phyloP scores from a whole-genome alignment of 2,888 invertebrate species.

The Deilephila porcellus region DNA sequence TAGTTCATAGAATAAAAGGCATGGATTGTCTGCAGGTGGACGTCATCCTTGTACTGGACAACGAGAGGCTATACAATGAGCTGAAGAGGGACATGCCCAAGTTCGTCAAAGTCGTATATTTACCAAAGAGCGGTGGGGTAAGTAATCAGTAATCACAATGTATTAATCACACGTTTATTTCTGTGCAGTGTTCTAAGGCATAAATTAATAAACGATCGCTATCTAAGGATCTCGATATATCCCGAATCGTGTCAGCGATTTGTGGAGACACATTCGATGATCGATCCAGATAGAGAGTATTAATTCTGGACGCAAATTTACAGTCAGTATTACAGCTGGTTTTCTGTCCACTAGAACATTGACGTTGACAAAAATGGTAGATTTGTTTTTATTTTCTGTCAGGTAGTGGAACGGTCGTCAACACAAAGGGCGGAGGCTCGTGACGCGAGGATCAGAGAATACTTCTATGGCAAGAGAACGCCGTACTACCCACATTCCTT shows the following conservation, averaged over 20 bases:
- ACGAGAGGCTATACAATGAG: slow-evolving; percentile 97
- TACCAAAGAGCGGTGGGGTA: slow-evolving; percentile 98
- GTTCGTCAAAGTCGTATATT: slow-evolving; percentile 95
- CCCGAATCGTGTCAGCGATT: too few species aligned
- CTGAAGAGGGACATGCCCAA: slow-evolving; percentile 96
- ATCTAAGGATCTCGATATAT: too few species aligned
- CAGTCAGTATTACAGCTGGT: too few species aligned
- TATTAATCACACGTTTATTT: neutral
- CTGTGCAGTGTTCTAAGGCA: too few species aligned
- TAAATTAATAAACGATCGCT: too few species aligned
- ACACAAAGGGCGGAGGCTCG: slow-evolving; percentile 89
- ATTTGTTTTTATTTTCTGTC: slow-evolving; percentile 25
- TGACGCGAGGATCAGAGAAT: slow-evolving; percentile 94
- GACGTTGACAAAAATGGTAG: too few species aligned
- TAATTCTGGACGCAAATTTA: too few species aligned
- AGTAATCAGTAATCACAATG: slow-evolving; percentile 55
- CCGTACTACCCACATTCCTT: slow-evolving; percentile 97
- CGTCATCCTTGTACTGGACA: slow-evolving; percentile 97
- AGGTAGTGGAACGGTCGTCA: slow-evolving; percentile 94
- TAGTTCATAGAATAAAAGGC: too few species aligned
- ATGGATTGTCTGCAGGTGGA: slow-evolving; percentile 86
- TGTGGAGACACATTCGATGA: too few species aligned
- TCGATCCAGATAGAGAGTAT: too few species aligned
- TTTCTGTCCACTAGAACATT: too few species aligned
- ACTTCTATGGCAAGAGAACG: slow-evolving; percentile 95